A percentile compares a stretch with the other conserved stretches of the same genome.
These are phyloP conservation scores for Apocheima hispidaria DNA, from an alignment of 2,888 invertebrate genomes.

Conservation along the genomic window DNA sequence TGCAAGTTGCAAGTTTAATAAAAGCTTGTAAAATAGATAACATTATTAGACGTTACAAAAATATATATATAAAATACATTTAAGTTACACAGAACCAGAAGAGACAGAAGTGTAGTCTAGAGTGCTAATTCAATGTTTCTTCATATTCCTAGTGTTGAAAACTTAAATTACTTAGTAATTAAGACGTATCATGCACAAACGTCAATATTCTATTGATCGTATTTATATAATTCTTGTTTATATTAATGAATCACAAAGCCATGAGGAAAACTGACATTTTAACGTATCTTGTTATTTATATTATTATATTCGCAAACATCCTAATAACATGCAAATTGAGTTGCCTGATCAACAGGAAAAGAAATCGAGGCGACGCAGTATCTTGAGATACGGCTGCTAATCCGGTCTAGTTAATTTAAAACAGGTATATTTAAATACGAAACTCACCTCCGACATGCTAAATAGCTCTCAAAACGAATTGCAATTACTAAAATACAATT, in stretches of 20 bases:
- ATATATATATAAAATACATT: not conserved
- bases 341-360: conserved; percentile 61
- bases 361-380: conserved; percentile 56
- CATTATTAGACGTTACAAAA: not conserved
- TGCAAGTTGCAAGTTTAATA: too few species aligned
- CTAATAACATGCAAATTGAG: conserved; percentile 48
- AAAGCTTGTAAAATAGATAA: too few species aligned
- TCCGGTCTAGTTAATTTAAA: conserved; percentile 43
- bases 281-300: conserved; percentile 44
- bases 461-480: conserved; percentile 35
- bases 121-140: conserved; percentile 9
- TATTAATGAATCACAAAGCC: conserved; percentile 46
- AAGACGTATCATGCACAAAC: conserved; percentile 25
- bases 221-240: conserved; percentile 45
- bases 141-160: not conserved
- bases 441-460: conserved; percentile 23
- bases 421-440: conserved; percentile 41
- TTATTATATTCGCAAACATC: conserved; percentile 44
- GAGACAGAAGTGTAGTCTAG: conserved; percentile 11
- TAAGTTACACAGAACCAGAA: conserved; percentile 3
- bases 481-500: conserved; percentile 22
- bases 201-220: conserved; percentile 32
- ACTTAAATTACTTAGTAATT: too few species aligned
- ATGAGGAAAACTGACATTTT: conserved; percentile 53
- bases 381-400: conserved; percentile 39